These are phyloP conservation scores for Callyntrura sp. DNA, from an alignment of 2,888 invertebrate species.

Conservation along the genomic window DNA sequence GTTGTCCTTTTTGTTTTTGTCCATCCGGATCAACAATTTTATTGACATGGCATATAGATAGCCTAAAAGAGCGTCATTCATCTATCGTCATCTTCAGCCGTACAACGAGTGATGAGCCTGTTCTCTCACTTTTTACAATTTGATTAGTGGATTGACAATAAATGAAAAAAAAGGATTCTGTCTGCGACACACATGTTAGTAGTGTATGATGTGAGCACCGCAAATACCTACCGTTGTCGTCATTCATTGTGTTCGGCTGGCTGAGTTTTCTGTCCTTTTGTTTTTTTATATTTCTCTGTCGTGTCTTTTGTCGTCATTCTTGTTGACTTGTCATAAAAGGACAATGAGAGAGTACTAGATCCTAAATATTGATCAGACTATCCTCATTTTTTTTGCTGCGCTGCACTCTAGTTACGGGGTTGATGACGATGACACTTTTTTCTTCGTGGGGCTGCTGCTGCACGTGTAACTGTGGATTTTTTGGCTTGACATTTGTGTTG, in stretches of 20 bases:
- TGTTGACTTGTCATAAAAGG: slow-evolving; percentile 24
- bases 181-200: not conserved
- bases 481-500: not conserved
- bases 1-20: slow-evolving; percentile 22
- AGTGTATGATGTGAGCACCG: too few species aligned
- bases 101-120: slow-evolving; percentile 2
- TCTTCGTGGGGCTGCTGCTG: not conserved
- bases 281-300: not conserved
- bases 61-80: not conserved
- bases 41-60: not conserved
- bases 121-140: slow-evolving; percentile 27
- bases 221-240: not conserved
- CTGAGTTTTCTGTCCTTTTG: not conserved
- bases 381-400: not conserved
- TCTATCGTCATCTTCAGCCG: too few species aligned
- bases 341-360: slow-evolving; percentile 27
- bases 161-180: not conserved
- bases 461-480: slow-evolving; percentile 10
- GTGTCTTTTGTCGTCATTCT: not conserved
- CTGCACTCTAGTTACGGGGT: not conserved
- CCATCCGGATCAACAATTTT: slow-evolving; percentile 31
- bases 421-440: slow-evolving; percentile 39
- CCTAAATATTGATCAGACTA: not conserved
- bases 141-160: slow-evolving; percentile 19
- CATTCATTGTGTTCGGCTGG: not conserved